phyloP scores from a whole-genome alignment of 2,113 vertebrate species.

The Syrrhaptes paradoxus region DNA sequence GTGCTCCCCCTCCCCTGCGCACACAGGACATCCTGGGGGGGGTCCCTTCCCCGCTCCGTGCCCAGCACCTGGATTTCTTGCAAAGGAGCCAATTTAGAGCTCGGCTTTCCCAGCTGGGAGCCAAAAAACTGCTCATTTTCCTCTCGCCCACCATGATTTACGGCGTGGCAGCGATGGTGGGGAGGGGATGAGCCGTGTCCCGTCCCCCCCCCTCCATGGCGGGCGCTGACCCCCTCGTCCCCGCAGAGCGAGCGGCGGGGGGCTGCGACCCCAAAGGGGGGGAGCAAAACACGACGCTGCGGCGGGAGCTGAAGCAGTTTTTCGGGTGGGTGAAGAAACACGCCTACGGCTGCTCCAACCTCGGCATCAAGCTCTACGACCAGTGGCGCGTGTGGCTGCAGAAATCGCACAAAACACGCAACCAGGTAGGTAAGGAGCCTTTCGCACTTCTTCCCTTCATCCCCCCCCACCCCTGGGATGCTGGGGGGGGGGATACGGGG shows the following conservation, averaged over 20 bases:
- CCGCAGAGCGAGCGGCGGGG: slow-evolving; percentile 79
- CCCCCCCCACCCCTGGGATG: neutral
- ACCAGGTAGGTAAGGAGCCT: slow-evolving; percentile 95
- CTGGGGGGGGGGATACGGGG: neutral
- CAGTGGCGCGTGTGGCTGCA: slow-evolving; percentile 98
- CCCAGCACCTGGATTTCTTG: slow-evolving; percentile 72
- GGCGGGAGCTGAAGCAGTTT: slow-evolving; percentile 96
- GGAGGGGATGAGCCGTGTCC: fast-evolving
- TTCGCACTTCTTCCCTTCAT: neutral
- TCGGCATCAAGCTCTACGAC: slow-evolving; percentile 98
- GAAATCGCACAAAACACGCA: slow-evolving; percentile 96
- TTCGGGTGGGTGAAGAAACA: slow-evolving; percentile 97
- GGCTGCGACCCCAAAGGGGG: slow-evolving; percentile 91
- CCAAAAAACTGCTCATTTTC: neutral
- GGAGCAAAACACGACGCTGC: slow-evolving; percentile 92
- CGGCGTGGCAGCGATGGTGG: fast-evolving
- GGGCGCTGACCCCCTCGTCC: neutral
- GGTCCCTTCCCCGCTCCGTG: neutral
- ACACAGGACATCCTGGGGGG: neutral
- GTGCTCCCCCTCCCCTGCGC: neutral
- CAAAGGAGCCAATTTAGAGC: slow-evolving; percentile 59
- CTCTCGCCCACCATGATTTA: neutral
- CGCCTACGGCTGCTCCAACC: slow-evolving; percentile 92
- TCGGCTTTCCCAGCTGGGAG: slow-evolving; percentile 44
- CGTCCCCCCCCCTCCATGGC: fast-evolving